Evolutionary conservation across 2,797 vertebrate genomes (phyloP).

Genomic region (Champsocephalus esox): DNA sequence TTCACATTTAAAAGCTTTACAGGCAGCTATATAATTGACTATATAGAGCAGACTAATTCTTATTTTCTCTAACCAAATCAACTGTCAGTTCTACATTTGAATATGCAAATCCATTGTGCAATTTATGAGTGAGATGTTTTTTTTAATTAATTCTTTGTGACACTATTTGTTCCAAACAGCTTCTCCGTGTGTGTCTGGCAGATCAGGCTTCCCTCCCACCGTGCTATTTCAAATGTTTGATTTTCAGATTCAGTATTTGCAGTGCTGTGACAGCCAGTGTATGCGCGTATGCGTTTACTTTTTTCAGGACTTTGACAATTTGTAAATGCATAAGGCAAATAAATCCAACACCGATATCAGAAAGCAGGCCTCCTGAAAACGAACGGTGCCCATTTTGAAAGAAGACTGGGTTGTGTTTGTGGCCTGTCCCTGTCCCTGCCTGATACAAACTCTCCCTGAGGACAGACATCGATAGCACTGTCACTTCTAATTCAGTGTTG

Average conservation of each 20-base stretch:
- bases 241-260: slow-evolving; percentile 36
- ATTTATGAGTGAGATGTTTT: background rate
- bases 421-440: slow-evolving; percentile 9
- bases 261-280: slow-evolving; percentile 16
- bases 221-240: slow-evolving; percentile 38
- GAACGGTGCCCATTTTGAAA: background rate
- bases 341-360: background rate
- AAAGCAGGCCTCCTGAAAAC: background rate
- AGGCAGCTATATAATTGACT: background rate
- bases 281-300: background rate
- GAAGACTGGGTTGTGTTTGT: background rate
- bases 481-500: slow-evolving; percentile 20
- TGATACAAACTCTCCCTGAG: slow-evolving; percentile 5
- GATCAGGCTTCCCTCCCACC: background rate
- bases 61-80: background rate
- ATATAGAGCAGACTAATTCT: slow-evolving; percentile 2
- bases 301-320: background rate
- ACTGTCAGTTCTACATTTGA: slow-evolving; percentile 1
- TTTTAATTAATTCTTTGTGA: slow-evolving; percentile 8
- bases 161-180: slow-evolving; percentile 24
- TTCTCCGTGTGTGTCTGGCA: slow-evolving; percentile 16
- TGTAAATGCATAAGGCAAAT: background rate
- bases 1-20: background rate
- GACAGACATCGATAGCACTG: slow-evolving; percentile 13
- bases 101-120: background rate